Evolutionary conservation across 2,797 vertebrate species (phyloP).

Genomic region (Catharus ustulatus): DNA sequence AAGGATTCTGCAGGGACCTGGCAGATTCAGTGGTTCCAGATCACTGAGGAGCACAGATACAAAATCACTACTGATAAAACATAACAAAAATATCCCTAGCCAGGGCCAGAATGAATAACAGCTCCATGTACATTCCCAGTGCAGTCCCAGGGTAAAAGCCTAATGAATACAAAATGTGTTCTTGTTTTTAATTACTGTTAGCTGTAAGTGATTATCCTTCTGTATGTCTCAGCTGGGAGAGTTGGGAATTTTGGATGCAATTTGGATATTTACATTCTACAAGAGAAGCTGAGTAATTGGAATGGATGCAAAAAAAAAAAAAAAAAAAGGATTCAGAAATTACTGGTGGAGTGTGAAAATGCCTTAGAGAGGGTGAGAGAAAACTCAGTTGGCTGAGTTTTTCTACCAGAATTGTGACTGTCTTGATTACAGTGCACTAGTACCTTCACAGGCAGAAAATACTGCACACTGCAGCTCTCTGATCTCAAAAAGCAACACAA

Average conservation of each 20-base stretch:
- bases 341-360: slow-evolving; percentile 25
- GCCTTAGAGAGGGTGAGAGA: neutral
- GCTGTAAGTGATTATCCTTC: slow-evolving; percentile 28
- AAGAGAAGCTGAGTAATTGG: slow-evolving; percentile 52
- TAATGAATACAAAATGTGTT: neutral
- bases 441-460: slow-evolving; percentile 7
- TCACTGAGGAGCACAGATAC: neutral
- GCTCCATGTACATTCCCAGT: neutral
- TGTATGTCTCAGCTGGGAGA: slow-evolving; percentile 24
- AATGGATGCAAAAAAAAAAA: slow-evolving; percentile 9
- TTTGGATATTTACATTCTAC: slow-evolving; percentile 52
- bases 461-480: slow-evolving; percentile 2
- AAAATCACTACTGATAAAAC: neutral
- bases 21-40: neutral
- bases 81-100: neutral
- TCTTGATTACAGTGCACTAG: slow-evolving; percentile 3
- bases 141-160: slow-evolving; percentile 1
- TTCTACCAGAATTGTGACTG: neutral
- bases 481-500: neutral
- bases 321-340: neutral
- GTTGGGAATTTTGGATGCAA: slow-evolving; percentile 17
- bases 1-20: neutral
- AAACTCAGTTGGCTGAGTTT: slow-evolving; percentile 9
- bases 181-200: slow-evolving; percentile 16
- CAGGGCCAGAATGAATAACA: neutral